These are phyloP conservation scores for Lepidotrigona ventralis DNA, from an alignment of 1,140 invertebrate genomes.

Conservation along the genomic window DNA sequence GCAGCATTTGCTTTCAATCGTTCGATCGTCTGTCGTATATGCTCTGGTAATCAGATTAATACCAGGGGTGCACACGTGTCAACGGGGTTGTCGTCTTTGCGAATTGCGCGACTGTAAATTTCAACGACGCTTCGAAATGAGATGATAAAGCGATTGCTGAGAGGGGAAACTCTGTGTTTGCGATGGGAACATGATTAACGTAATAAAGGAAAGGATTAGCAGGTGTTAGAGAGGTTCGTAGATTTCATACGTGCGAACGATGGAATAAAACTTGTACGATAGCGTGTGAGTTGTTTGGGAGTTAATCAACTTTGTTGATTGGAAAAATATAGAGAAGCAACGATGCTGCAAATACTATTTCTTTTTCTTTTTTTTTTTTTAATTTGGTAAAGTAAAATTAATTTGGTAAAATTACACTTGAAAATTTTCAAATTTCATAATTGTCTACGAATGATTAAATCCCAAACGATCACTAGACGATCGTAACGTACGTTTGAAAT, in stretches of 20 bases:
- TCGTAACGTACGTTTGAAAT: background rate
- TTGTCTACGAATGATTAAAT: too few relatives aligned
- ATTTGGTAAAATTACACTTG: too few relatives aligned
- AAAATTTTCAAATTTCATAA: too few relatives aligned
- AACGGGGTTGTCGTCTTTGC: constrained; percentile 1
- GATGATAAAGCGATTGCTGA: background rate
- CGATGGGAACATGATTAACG: background rate
- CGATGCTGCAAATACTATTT: too few relatives aligned
- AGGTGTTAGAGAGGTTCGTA: background rate
- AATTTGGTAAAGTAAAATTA: too few relatives aligned
- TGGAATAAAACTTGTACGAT: background rate
- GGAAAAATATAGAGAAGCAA: background rate
- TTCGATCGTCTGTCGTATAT: background rate
- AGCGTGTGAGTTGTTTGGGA: rapidly evolving
- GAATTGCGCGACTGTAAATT: background rate
- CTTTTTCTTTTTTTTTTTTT: too few relatives aligned
- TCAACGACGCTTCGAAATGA: background rate
- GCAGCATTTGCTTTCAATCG: background rate
- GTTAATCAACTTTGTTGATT: background rate
- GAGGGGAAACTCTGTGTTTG: background rate
- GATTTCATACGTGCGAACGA: background rate
- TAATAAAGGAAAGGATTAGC: background rate
- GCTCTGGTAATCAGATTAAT: background rate
- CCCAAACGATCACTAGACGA: too few relatives aligned
- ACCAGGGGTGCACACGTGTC: background rate